Evolutionary conservation across 2,797 vertebrate genomes (phyloP).

Genomic region (Gorsachius magnificus): DNA sequence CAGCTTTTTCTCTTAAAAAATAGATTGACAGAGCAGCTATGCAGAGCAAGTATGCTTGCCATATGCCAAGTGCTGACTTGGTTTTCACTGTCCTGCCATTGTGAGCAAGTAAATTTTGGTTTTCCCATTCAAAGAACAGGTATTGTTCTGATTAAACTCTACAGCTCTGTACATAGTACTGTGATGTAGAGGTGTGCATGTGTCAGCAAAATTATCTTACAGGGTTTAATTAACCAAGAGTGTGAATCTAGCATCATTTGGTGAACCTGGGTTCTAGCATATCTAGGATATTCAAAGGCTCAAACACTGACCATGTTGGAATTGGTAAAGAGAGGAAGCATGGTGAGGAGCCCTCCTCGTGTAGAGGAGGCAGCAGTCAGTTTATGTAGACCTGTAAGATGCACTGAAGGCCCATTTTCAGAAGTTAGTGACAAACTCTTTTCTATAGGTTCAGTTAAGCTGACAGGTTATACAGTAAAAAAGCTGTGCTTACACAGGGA

Average conservation of each 20-base stretch:
- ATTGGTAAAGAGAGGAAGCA: not conserved
- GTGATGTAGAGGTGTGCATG: not conserved
- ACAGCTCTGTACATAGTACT: not conserved
- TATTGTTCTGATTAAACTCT: not conserved
- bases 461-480: not conserved
- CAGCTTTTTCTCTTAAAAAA: not conserved
- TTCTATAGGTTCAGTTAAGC: not conserved
- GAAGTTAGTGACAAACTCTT: not conserved
- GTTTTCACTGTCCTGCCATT: not conserved
- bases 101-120: not conserved
- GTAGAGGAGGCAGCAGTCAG: not conserved
- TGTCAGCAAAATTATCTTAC: not conserved
- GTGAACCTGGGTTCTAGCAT: not conserved
- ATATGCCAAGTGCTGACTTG: accelerated
- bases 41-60: not conserved
- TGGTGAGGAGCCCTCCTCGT: not conserved
- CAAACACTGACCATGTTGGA: not conserved
- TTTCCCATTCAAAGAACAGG: not conserved
- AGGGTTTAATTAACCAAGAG: not conserved
- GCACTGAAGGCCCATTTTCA: not conserved
- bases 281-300: not conserved
- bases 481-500: not conserved
- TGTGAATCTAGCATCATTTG: not conserved
- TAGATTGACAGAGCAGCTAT: not conserved
- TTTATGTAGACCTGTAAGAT: not conserved